phyloP scores from a whole-genome alignment of 1,140 invertebrate species.

The Dolichoris vasculosae region DNA sequence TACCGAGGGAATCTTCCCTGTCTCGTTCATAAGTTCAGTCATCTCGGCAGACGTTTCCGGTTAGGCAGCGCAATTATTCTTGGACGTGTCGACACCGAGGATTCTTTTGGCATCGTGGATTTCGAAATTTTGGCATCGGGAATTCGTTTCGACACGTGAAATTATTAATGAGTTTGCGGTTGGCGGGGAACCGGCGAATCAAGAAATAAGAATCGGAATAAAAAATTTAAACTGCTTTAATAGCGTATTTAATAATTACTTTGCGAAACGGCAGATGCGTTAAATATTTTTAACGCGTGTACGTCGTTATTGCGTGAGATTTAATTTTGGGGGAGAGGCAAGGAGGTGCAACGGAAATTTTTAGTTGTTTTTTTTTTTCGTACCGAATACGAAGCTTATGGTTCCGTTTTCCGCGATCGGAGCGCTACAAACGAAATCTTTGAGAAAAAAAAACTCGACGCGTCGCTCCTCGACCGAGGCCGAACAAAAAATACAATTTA shows the following conservation, averaged over 20 bases:
- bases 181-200: not conserved
- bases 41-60: conserved; percentile 35
- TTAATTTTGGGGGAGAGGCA: too few species aligned
- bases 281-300: not conserved
- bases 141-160: conserved; percentile 25
- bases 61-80: not conserved
- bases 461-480: not conserved
- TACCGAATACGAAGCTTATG: too few species aligned
- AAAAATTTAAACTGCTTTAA: conserved; percentile 3
- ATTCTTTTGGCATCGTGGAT: not conserved
- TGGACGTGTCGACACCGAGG: conserved; percentile 12
- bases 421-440: too few species aligned
- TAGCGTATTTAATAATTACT: not conserved
- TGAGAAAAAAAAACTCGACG: not conserved
- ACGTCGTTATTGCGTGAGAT: not conserved
- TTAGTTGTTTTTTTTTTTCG: too few species aligned
- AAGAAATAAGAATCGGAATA: not conserved
- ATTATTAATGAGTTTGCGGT: conserved; percentile 6
- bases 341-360: too few species aligned
- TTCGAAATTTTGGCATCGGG: too few species aligned
- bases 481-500: not conserved
- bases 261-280: not conserved
- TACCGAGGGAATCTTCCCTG: not conserved
- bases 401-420: too few species aligned
- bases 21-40: not conserved